Percentiles rank a stretch among this genome's conserved stretches.
phyloP scores from a whole-genome alignment of 2,113 vertebrate species.

The Onychostruthus taczanowskii region DNA sequence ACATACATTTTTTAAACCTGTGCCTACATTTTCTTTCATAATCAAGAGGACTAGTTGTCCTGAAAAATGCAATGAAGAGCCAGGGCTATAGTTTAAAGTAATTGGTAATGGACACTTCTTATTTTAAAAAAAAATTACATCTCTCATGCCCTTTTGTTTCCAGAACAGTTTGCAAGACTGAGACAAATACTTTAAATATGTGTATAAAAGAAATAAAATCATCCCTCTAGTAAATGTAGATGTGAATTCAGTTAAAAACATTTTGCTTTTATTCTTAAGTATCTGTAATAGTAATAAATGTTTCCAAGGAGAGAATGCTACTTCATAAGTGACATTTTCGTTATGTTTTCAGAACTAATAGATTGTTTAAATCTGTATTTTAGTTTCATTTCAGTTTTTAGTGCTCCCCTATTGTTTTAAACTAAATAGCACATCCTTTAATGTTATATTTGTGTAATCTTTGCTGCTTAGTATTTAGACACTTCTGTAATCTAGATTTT shows the following conservation, averaged over 20 bases:
- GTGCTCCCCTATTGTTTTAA: neutral
- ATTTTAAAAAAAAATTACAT: slow-evolving; percentile 10
- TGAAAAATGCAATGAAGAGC: slow-evolving; percentile 79
- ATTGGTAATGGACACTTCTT: slow-evolving; percentile 71
- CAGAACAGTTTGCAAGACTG: neutral
- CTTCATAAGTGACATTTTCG: neutral
- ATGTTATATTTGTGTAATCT: slow-evolving; percentile 18
- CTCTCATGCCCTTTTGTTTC: neutral
- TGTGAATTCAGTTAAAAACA: neutral
- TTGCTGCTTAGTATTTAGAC: slow-evolving; percentile 28
- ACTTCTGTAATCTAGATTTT: slow-evolving; percentile 17
- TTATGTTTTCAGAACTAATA: neutral
- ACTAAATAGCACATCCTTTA: slow-evolving; percentile 35
- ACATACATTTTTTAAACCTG: slow-evolving; percentile 99
- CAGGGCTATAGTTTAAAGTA: slow-evolving; percentile 51
- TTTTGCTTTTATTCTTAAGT: slow-evolving; percentile 26
- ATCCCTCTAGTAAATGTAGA: neutral
- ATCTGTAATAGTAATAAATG: slow-evolving; percentile 29
- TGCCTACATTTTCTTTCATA: slow-evolving; percentile 89
- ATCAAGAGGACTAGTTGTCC: slow-evolving; percentile 83
- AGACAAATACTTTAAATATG: neutral
- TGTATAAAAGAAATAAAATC: neutral
- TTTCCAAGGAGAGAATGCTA: neutral
- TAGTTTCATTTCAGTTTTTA: slow-evolving; percentile 25
- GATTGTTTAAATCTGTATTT: slow-evolving; percentile 15